These are phyloP conservation scores for Drosophila gunungcola DNA, from an alignment of 1,140 invertebrate species.

Conservation along the genomic window DNA sequence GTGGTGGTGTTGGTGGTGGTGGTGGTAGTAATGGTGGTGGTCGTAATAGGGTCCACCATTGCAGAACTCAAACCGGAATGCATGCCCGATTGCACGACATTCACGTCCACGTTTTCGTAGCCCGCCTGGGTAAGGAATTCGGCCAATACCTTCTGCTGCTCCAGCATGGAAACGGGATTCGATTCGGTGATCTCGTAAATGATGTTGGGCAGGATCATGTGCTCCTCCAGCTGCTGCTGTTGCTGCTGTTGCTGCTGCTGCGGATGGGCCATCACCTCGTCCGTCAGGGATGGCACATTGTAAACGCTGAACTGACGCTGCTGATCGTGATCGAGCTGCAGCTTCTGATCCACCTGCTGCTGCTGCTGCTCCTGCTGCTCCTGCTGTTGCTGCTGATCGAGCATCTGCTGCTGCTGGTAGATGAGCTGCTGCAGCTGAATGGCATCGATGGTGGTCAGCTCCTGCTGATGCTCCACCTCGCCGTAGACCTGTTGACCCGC, in stretches of 20 bases:
- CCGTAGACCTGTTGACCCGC: slow-evolving; percentile 52
- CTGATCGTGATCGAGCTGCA: slow-evolving; percentile 49
- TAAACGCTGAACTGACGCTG: slow-evolving; percentile 69
- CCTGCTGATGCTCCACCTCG: slow-evolving; percentile 48
- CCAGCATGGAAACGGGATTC: slow-evolving; percentile 76
- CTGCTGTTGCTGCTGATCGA: slow-evolving; percentile 61
- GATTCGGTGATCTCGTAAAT: slow-evolving; percentile 77
- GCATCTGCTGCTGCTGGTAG: slow-evolving; percentile 76
- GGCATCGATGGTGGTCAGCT: slow-evolving; percentile 70
- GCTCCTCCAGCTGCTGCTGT: slow-evolving; percentile 47
- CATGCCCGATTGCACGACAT: slow-evolving; percentile 53
- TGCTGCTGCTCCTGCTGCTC: slow-evolving; percentile 59
- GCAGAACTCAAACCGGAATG: background rate
- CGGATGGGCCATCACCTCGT: slow-evolving; percentile 44
- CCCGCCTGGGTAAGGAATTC: slow-evolving; percentile 75
- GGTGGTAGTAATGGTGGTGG: no score
- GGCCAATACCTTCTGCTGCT: slow-evolving; percentile 76
- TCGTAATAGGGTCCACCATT: background rate
- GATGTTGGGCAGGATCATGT: slow-evolving; percentile 73
- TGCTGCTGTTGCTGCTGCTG: slow-evolving; percentile 25
- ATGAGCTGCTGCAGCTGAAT: slow-evolving; percentile 75
- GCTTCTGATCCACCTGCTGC: slow-evolving; percentile 36
- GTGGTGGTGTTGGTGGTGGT: background rate
- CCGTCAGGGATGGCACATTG: slow-evolving; percentile 75
- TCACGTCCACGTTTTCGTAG: slow-evolving; percentile 68